These are phyloP conservation scores for Agelas oroides DNA, from an alignment of 37 sponge, comb jelly and placozoan species.

Conservation along the genomic window DNA sequence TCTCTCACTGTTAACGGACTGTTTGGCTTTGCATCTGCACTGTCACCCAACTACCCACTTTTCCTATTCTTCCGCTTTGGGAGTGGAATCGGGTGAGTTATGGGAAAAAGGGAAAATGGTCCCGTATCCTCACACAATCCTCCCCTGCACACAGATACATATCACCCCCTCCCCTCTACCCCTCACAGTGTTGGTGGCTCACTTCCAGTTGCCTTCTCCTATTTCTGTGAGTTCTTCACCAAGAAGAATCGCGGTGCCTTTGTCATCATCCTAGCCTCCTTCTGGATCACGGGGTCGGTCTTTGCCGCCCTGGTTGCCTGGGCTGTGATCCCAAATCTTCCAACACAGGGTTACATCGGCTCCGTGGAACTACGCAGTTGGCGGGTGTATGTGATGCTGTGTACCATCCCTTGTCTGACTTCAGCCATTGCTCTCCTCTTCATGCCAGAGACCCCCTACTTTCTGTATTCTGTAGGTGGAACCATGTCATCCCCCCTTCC, in stretches of 20 bases:
- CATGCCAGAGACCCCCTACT: conserved; percentile 85
- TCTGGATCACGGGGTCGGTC: conserved; percentile 84
- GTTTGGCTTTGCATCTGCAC: conserved; percentile 83
- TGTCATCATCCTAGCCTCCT: conserved; percentile 74
- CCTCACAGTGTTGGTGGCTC: conserved; percentile 85
- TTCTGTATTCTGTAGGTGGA: conserved; percentile 43
- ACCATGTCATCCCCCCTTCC: too few species aligned
- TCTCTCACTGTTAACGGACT: conserved; percentile 81
- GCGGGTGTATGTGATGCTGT: conserved; percentile 81
- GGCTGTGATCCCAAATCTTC: conserved; percentile 58
- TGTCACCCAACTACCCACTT: conserved; percentile 64
- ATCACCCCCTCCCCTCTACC: neutral
- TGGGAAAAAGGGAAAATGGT: too few species aligned
- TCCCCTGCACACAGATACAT: neutral
- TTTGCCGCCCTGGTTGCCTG: conserved; percentile 74
- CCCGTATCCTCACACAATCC: neutral
- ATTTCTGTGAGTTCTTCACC: conserved; percentile 85
- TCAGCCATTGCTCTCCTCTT: conserved; percentile 64
- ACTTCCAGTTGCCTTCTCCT: conserved; percentile 88
- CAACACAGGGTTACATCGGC: too few species aligned
- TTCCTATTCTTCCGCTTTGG: conserved; percentile 86
- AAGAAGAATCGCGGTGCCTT: conserved; percentile 57
- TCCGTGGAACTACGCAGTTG: conserved; percentile 67
- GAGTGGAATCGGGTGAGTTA: conserved; percentile 93
- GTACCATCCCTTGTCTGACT: conserved; percentile 77